phyloP scores from a whole-genome alignment of 2,888 invertebrate species.

The Pandemis cinnamomeana region DNA sequence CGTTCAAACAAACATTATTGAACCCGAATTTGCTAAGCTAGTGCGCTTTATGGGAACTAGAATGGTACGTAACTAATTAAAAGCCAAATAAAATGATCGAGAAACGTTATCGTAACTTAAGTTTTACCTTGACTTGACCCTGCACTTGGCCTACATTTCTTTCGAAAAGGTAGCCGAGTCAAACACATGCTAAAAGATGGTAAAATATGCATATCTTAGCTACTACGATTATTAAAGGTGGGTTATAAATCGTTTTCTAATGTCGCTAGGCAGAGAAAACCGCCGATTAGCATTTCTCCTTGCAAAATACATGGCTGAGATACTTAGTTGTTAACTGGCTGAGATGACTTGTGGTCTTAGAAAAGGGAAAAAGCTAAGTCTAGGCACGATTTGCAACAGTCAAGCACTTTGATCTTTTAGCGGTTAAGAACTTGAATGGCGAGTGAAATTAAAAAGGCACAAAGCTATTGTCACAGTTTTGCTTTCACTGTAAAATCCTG shows the following conservation, averaged over 20 bases:
- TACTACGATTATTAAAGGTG: constrained; percentile 18
- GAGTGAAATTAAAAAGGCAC: constrained; percentile 32
- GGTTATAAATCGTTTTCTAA: constrained; percentile 41
- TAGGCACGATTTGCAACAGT: constrained; percentile 30
- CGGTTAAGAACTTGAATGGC: constrained; percentile 30
- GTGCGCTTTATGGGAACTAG: constrained; percentile 10
- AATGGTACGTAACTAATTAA: constrained; percentile 1
- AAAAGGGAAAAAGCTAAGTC: constrained; percentile 36
- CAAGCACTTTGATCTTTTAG: constrained; percentile 24
- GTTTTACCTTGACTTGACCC: constrained; percentile 29
- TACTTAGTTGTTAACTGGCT: constrained; percentile 18
- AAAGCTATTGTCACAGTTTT: constrained; percentile 22
- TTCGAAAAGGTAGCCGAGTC: constrained; percentile 25
- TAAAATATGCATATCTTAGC: constrained; percentile 35
- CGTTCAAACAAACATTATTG: constrained; percentile 21
- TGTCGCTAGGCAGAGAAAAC: constrained; percentile 34
- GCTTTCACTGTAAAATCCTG: constrained; percentile 23
- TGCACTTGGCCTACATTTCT: constrained; percentile 30
- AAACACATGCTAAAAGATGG: constrained; percentile 17
- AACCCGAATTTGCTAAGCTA: constrained; percentile 1
- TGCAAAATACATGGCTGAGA: constrained; percentile 35
- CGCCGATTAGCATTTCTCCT: constrained; percentile 37
- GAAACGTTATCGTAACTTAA: constrained; percentile 17
- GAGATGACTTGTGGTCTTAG: constrained; percentile 37
- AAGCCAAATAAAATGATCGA: constrained; percentile 4